Evolutionary conservation across 1,140 invertebrate species (phyloP), one percentile per base, ranked within the genome.

Genomic region (Hylaeus volcanicus): DNA sequence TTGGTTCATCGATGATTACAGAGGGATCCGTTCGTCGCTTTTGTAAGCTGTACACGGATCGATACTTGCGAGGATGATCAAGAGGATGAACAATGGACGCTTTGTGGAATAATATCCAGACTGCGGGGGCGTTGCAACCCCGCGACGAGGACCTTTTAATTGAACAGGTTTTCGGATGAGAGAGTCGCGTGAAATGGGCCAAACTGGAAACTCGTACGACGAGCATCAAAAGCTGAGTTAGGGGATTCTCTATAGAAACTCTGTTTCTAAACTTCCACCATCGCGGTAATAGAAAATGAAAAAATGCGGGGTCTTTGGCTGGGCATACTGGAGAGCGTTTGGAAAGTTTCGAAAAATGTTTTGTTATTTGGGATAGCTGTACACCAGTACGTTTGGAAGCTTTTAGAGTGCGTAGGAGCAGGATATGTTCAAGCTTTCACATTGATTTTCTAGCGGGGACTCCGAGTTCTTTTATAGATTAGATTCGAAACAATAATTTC

Each of bases 1-100:
- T 80, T 69, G 55, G 78, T 37, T 61, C 8, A 14, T 6, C 15
- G 39, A 65, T 73, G 43, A 80, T 80, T 80, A 74, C 73, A 75
- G 55, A 48, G 73, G 15, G 3, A n/a, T 51, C 63, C 8, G 60
- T 3, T 14, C 5, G 6, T 2, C 14, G 37, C 41, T 39, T 64
- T 43, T 11, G 45, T 6, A 12, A 51, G 15, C 14, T 26, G 15
- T 8, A 6, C 8, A 56, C 9, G n/a, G 2, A 58, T 61, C 39
- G 64, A 53, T 53, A 37, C n/a, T 26, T 11, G 12, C 37, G 51
- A 60, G 9, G 48, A n/a, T 53, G 64, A 26, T 66, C 43, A 51
- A 37, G 26, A 8, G 37, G 43, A 56, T 26, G 58, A 37, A n/a
- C 11, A 4, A 53, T n/a, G 5, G 2, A 11, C 51, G 15, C 73